Percentiles rank a stretch among this genome's conserved stretches.
These are phyloP conservation scores for Cataglyphis hispanica DNA, from an alignment of 1,140 invertebrate species.

Conservation along the genomic window DNA sequence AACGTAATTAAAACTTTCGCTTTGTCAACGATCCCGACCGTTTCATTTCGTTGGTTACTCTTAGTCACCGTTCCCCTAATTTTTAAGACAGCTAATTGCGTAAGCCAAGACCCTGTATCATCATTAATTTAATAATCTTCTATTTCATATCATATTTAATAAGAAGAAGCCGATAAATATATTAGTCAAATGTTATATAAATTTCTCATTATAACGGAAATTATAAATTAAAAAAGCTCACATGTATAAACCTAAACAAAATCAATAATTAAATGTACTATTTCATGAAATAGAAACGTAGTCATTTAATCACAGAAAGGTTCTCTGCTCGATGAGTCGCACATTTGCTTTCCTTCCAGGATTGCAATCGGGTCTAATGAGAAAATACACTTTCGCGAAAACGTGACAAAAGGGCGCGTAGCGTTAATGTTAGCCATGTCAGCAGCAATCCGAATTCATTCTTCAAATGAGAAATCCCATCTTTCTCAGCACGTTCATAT, in stretches of 20 bases:
- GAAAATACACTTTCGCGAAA: slow-evolving; percentile 73
- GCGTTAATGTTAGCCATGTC: slow-evolving; percentile 65
- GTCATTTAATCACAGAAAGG: slow-evolving; percentile 61
- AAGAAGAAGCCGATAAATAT: neutral
- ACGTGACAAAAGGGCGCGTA: slow-evolving; percentile 71
- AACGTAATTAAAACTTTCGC: slow-evolving; percentile 77
- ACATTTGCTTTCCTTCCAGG: slow-evolving; percentile 56
- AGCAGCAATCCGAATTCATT: slow-evolving; percentile 73
- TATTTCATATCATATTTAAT: slow-evolving; percentile 5
- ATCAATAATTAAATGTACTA: slow-evolving; percentile 45
- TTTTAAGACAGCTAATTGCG: slow-evolving; percentile 57
- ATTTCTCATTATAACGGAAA: neutral
- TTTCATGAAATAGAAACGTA: slow-evolving; percentile 3
- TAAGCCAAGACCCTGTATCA: slow-evolving; percentile 8
- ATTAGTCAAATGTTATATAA: neutral
- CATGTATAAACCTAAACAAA: neutral
- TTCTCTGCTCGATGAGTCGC: slow-evolving; percentile 16
- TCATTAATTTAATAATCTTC: neutral
- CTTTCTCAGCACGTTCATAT: slow-evolving; percentile 7
- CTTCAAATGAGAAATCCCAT: slow-evolving; percentile 76
- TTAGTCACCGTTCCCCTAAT: slow-evolving; percentile 53
- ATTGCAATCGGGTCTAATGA: slow-evolving; percentile 70
- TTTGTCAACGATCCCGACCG: slow-evolving; percentile 51
- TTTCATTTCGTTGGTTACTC: slow-evolving; percentile 59
- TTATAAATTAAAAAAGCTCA: neutral